These are phyloP conservation scores for Xerus rutilus DNA, from an alignment of 2,797 vertebrate genomes.

Conservation along the genomic window DNA sequence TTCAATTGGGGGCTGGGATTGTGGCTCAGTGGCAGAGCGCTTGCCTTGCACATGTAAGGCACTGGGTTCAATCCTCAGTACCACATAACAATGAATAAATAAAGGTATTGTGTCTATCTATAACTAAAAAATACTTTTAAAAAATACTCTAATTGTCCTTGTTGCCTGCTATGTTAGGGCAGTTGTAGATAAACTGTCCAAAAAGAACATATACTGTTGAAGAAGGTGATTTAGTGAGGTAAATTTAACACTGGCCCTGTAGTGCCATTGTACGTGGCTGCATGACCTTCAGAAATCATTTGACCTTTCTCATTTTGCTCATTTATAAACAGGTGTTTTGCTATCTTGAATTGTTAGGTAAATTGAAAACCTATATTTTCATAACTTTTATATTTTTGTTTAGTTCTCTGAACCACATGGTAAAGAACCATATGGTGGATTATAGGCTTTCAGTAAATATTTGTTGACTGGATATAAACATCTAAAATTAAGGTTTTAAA, in stretches of 20 bases:
- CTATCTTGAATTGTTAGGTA: conserved; percentile 27
- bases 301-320: conserved; percentile 23
- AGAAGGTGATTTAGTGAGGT: neutral
- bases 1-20: neutral
- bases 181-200: neutral
- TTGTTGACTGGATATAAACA: neutral
- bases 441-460: neutral
- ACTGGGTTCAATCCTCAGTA: no score
- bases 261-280: neutral
- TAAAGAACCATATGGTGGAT: conserved; percentile 9
- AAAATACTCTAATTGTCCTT: conserved; percentile 8
- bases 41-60: no score
- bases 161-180: neutral
- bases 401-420: conserved; percentile 34
- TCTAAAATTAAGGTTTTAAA: conserved; percentile 62
- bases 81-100: no score
- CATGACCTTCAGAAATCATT: conserved; percentile 41
- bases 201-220: neutral
- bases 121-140: neutral
- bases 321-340: neutral
- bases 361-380: conserved; percentile 60
- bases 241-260: neutral
- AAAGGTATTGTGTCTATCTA: no score
- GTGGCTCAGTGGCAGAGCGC: no score
- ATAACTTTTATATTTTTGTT: conserved; percentile 53